Evolutionary conservation across 2,888 invertebrate species (phyloP).

Genomic region (Cephus spinipes): DNA sequence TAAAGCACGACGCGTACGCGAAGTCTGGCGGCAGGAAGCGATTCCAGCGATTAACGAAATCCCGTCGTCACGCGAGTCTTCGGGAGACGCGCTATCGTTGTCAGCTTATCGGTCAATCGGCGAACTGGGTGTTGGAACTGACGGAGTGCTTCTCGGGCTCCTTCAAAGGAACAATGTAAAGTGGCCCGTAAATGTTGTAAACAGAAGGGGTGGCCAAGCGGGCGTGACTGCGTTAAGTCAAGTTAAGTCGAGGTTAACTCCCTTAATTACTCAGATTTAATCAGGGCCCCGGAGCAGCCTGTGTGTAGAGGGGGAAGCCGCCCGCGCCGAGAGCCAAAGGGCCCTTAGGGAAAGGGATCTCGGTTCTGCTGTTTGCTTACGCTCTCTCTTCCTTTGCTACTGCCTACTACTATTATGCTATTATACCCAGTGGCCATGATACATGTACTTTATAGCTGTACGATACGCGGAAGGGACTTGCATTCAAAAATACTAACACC

Average conservation of each 20-base stretch:
- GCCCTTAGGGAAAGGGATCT: background rate
- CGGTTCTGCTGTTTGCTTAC: background rate
- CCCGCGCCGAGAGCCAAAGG: background rate
- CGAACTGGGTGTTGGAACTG: background rate
- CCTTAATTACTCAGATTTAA: slow-evolving; percentile 66
- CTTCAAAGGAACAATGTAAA: slow-evolving; percentile 46
- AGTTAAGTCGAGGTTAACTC: slow-evolving; percentile 66
- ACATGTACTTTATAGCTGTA: background rate
- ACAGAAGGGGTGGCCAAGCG: slow-evolving; percentile 63
- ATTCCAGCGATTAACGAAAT: background rate
- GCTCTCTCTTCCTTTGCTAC: background rate
- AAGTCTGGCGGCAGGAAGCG: background rate
- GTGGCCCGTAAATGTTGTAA: slow-evolving; percentile 58
- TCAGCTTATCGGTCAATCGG: background rate
- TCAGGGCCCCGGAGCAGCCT: slow-evolving; percentile 42
- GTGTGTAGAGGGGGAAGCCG: background rate
- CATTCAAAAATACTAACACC: slow-evolving; percentile 34
- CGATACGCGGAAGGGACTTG: background rate
- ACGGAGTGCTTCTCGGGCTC: background rate
- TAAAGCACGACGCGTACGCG: background rate
- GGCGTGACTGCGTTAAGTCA: slow-evolving; percentile 66
- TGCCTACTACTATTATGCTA: background rate
- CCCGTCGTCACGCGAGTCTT: background rate
- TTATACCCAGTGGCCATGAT: background rate
- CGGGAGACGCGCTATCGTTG: background rate